Conservation (phyloP, 2,888 invertebrate species). For the Boloria euphrosyne region DNA sequence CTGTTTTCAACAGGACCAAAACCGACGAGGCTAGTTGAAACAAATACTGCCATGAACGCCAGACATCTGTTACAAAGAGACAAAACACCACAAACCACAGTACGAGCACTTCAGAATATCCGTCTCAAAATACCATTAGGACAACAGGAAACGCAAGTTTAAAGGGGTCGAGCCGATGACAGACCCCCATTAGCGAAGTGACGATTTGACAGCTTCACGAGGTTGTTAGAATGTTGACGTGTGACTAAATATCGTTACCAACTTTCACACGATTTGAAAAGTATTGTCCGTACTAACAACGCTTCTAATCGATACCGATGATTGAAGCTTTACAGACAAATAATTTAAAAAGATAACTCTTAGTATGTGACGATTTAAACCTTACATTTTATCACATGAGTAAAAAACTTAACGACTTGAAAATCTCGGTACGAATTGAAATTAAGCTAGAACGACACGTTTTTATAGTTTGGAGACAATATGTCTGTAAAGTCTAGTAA, state of each 20-base stretch:
- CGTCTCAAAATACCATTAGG: constrained; percentile 50
- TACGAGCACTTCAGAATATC: constrained; percentile 46
- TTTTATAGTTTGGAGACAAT: constrained; percentile 24
- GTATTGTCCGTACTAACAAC: constrained; percentile 54
- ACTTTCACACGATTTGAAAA: constrained; percentile 67
- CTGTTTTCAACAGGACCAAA: constrained; percentile 23
- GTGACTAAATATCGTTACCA: constrained; percentile 54
- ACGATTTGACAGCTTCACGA: constrained; percentile 70
- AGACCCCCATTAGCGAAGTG: constrained; percentile 74
- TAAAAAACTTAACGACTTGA: not conserved
- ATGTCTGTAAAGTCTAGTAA: constrained; percentile 29
- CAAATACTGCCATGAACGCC: constrained; percentile 31
- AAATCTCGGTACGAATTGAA: no score
- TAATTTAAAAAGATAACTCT: not conserved
- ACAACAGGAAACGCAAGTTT: constrained; percentile 71
- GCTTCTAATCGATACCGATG: constrained; percentile 40
- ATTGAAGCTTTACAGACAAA: constrained; percentile 29
- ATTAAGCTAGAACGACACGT: not conserved
- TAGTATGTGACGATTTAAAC: not conserved
- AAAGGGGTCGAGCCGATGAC: constrained; percentile 72
- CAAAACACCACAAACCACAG: constrained; percentile 36
- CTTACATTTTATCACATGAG: not conserved
- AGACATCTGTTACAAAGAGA: constrained; percentile 36
- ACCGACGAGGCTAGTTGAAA: constrained; percentile 19
- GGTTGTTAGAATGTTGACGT: constrained; percentile 59